Percentiles rank a stretch among this genome's conserved stretches.
These are phyloP conservation scores for Siphonodentalium dalli DNA, from an alignment of 2,888 invertebrate species.

Conservation along the genomic window DNA sequence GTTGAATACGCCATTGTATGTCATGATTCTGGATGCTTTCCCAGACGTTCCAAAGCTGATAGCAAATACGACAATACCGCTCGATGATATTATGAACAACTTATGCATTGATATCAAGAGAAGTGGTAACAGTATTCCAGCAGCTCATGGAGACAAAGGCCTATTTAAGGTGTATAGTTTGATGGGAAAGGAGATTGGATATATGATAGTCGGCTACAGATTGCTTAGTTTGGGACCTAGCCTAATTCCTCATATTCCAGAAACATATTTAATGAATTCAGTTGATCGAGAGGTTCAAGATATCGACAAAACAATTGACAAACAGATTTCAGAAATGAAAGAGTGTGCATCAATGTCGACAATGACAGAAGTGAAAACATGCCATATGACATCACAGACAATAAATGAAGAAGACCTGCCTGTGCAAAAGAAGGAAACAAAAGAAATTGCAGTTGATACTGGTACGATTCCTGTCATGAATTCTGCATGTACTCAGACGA, in stretches of 20 bases:
- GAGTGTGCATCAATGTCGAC: no score
- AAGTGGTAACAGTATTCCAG: slow-evolving; percentile 57
- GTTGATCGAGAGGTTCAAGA: no score
- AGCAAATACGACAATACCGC: slow-evolving; percentile 57
- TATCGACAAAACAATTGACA: no score
- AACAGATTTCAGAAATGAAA: no score
- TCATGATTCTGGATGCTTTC: slow-evolving; percentile 61
- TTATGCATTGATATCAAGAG: slow-evolving; percentile 49
- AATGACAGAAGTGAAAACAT: no score
- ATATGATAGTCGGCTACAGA: slow-evolving; percentile 54
- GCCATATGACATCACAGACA: no score
- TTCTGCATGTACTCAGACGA: slow-evolving; percentile 46
- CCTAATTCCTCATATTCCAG: slow-evolving; percentile 58
- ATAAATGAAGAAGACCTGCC: no score
- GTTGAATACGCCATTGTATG: slow-evolving; percentile 58
- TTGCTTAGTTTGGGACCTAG: slow-evolving; percentile 60
- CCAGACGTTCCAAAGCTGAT: slow-evolving; percentile 58
- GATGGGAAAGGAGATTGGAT: slow-evolving; percentile 62
- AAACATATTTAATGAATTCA: no score
- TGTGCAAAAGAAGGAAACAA: no score
- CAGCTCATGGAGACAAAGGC: slow-evolving; percentile 59
- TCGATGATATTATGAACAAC: slow-evolving; percentile 49
- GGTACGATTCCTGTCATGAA: slow-evolving; percentile 4
- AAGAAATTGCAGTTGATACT: no score
- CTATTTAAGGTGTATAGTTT: slow-evolving; percentile 58